phyloP scores from a whole-genome alignment of 1,140 invertebrate species.

The Spodoptera frugiperda region DNA sequence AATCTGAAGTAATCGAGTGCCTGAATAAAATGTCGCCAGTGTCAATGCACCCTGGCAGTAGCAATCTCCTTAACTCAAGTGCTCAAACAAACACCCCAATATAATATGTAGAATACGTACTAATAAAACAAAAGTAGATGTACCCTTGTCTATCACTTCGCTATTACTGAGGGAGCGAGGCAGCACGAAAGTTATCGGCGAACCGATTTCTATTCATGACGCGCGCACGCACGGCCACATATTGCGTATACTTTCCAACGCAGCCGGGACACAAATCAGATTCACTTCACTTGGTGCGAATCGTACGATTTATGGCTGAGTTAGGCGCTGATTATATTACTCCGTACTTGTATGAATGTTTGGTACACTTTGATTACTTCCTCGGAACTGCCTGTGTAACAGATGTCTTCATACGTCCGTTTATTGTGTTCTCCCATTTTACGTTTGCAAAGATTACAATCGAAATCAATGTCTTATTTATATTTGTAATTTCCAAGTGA shows the following conservation, averaged over 20 bases:
- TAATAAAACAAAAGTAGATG: slow-evolving; percentile 50
- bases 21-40: background rate
- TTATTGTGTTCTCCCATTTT: too few relatives aligned
- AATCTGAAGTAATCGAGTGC: background rate
- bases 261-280: slow-evolving; percentile 44
- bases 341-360: slow-evolving; percentile 17
- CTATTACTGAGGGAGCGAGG: slow-evolving; percentile 46
- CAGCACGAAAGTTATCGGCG: slow-evolving; percentile 54
- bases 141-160: slow-evolving; percentile 47
- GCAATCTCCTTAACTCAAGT: slow-evolving; percentile 1
- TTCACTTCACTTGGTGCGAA: slow-evolving; percentile 44
- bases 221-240: slow-evolving; percentile 58
- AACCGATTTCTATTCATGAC: slow-evolving; percentile 75
- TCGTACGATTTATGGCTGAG: slow-evolving; percentile 37
- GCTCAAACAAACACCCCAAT: slow-evolving; percentile 18
- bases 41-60: background rate
- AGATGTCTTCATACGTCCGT: slow-evolving; percentile 10
- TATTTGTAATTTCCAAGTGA: too few relatives aligned
- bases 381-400: slow-evolving; percentile 12
- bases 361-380: slow-evolving; percentile 21
- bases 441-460: too few relatives aligned
- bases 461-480: background rate
- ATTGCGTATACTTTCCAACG: slow-evolving; percentile 61
- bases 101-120: slow-evolving; percentile 42
- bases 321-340: slow-evolving; percentile 42